Evolutionary conservation across 2,888 invertebrate genomes (phyloP), one percentile per base, ranked within the genome.

Genomic region (Philereme vetulata): DNA sequence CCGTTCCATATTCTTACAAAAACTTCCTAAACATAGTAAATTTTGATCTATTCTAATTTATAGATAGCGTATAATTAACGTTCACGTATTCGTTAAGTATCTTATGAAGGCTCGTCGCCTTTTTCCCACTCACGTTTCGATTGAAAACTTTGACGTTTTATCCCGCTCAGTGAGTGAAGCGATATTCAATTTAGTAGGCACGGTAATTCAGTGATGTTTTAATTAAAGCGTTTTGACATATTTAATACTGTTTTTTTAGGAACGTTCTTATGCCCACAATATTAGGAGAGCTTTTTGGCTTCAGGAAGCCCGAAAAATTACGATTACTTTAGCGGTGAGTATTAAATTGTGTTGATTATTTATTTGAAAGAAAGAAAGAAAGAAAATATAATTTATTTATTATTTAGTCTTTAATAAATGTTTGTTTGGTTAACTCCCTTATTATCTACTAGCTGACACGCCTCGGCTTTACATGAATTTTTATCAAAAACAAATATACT

Each of bases 81-180:
- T 21, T 21, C 21, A 21, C 21, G 21, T 21, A 21, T 21, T 21
- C 21, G 21, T 21, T 21, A 21, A 21, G 21, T 21, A 21, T 21
- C 21, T 21, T 21, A 21, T 1, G 21, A 1, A 21, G 21, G 42
- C 0, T 4, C 2, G 44, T 21, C 11, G 4, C 10, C 10, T 11
- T n/a, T 40, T 46, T 47, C 32, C 21, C 51, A 5, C 10, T 51
- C 36, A 42, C 38, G 34, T 60, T 56, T 52, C 33, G 51, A 52
- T 52, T 56, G 35, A 45, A 56, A 60, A 56, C 44, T 60, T 56
- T 40, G 21, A 9, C 56, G 48, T 60, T 60, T 60, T 55, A 60
- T 60, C 47, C 43, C 46, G 55, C 51, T 51, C 60, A 60, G 38
- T 49, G 56, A 51, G 51, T 33, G 33, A 42, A 51, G n/a, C 44